These are phyloP conservation scores for Cephalopachus bancanus DNA, from an alignment of 2,797 vertebrate species.

Conservation along the genomic window DNA sequence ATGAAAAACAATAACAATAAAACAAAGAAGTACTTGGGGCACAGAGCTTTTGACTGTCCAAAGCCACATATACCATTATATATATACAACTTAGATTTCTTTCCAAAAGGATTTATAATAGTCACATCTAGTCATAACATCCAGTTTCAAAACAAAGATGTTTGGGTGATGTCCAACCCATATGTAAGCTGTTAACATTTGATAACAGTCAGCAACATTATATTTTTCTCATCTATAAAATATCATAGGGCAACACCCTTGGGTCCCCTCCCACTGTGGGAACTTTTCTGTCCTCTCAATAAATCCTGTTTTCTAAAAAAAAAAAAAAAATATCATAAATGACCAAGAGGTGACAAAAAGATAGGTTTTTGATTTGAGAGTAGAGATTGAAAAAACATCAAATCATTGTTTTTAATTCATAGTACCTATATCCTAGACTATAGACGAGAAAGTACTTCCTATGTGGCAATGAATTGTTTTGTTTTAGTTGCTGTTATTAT, in stretches of 20 bases:
- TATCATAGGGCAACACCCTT: not conserved
- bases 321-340: not conserved
- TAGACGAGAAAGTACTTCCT: not conserved
- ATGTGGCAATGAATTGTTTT: not conserved
- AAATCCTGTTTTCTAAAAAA: too few species aligned
- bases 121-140: not conserved
- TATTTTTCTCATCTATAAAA: not conserved
- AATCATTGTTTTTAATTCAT: not conserved
- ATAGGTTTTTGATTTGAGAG: not conserved
- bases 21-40: not conserved
- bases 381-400: not conserved
- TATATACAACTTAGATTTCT: not conserved
- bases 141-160: not conserved
- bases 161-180: not conserved
- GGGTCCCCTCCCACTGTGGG: too few species aligned
- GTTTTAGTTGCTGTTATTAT: not conserved
- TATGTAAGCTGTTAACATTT: not conserved
- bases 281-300: too few species aligned
- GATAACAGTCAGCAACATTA: not conserved
- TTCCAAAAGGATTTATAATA: not conserved
- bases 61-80: not conserved
- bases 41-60: not conserved
- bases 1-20: not conserved
- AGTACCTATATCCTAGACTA: not conserved
- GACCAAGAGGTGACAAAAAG: not conserved